Base-by-base conservation (phyloP, 2,797 vertebrate species). In the Halcyon leucocephala region DNA sequence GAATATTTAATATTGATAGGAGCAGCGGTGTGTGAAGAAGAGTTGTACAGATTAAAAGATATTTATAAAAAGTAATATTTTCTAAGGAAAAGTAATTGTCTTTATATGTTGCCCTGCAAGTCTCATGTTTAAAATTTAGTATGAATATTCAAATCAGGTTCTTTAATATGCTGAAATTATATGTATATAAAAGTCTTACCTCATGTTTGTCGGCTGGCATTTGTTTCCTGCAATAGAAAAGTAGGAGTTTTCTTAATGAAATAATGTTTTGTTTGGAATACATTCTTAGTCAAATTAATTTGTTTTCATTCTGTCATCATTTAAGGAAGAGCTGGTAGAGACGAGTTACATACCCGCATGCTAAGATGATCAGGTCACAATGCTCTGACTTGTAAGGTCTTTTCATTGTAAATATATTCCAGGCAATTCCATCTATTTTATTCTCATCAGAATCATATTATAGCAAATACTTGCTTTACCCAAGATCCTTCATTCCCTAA, bases 391-490 rank as follows among this genome's bases (percentile, higher is more conserved):
- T 82, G 24, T 49, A 12, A 67, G 35, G 25, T 64, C 60, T 77
- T 77, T 78, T 73, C 42, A 8, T 83, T 93, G 80, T 62, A 93
- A 91, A 72, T 61, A 29, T 41, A 57, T 95, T 95, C 82, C 55
- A 90, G 90, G 83, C 54, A 89, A 64, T 83, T 73, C 42, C 86
- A 79, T 82, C 65, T 41, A 69, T 95, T 97, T 92, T 94, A 26
- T 80, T 90, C 94, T 96, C 61, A 92, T 94, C 61, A 60, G 81
- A 95, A 86, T 93, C 82, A 88, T 76, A 94, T 96, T 64, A 91
- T 79, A 95, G 87, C 74, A 93, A 94, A 84, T 82, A 71, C 71
- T 93, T 81, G 46, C 78, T 87, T 74, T 95, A 81, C 48, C 77
- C 62, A 52, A 57, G 55, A 67, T 82, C 12, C 31, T 60, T 69